Conservation (phyloP, 2,797 vertebrate genomes). For the Schizothorax lantsangensis region DNA sequence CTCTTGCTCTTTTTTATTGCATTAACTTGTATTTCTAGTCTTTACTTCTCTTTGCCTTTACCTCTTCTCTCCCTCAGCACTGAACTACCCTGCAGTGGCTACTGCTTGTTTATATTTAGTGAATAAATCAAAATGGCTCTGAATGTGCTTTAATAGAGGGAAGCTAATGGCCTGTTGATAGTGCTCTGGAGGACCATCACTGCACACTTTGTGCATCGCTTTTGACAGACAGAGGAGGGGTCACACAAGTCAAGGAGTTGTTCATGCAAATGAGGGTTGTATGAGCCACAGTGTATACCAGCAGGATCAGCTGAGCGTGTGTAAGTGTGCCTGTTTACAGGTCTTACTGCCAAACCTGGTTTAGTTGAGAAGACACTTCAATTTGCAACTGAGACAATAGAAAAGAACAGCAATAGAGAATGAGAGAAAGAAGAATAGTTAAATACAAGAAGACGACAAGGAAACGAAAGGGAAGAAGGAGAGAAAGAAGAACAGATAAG, state of each 20-base stretch:
- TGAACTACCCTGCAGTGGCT: constrained; percentile 54
- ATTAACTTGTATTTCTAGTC: constrained; percentile 11
- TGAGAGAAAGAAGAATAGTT: neutral
- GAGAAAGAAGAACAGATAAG: neutral
- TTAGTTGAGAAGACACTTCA: constrained; percentile 1
- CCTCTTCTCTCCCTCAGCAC: neutral
- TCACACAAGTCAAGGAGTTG: constrained; percentile 78
- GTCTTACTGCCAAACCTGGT: neutral
- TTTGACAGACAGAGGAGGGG: constrained; percentile 36
- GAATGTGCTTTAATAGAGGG: constrained; percentile 74
- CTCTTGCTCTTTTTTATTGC: neutral
- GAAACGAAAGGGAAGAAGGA: neutral
- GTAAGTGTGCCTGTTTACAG: constrained; percentile 49
- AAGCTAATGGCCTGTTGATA: constrained; percentile 77
- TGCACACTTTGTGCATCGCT: constrained; percentile 65
- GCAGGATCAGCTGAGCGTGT: constrained; percentile 69
- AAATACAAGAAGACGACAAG: neutral
- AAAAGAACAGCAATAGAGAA: neutral
- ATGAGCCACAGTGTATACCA: constrained; percentile 75
- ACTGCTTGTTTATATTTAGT: constrained; percentile 72
- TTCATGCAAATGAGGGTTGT: constrained; percentile 81
- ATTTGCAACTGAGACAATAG: neutral
- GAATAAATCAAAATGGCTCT: constrained; percentile 76
- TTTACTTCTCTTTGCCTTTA: neutral
- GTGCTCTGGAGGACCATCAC: constrained; percentile 72